Evolutionary conservation across 2,888 invertebrate species (phyloP), one percentile per base, ranked within the genome.

Genomic region (Cistogaster globosa): DNA sequence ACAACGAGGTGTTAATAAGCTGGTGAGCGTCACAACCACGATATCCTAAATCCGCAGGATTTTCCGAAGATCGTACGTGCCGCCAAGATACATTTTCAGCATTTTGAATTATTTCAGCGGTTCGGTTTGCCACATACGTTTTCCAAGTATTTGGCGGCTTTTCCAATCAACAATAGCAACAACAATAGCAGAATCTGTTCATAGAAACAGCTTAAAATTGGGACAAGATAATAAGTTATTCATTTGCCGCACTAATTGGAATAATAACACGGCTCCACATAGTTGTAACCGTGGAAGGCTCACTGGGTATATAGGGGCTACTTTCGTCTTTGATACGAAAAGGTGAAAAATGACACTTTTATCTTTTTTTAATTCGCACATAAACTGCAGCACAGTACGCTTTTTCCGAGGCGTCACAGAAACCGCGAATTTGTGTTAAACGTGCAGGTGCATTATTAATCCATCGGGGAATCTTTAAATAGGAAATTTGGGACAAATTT

Each of bases 121-220:
- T 55, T 22, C 55, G 18, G 12, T 55, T 55, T 9, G 55, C 55
- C 9, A 55, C 55, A 12, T 55, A 55, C n/a, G 55, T 55, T 22
- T 55, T 55, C 55, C 22, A 55, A 7, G 57, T 26, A 57, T 26
- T 57, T 16, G 57, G 57, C 4, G 57, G 26, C 26, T 57, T 57
- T 5, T 9, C 26, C 2, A 53, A 12, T 20, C 20, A 53, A 14
- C 53, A n/a, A n/a, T n/a, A n/a, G n/a, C 20, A 0, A 53, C 20
- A 8, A 53, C 20, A 38, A 38, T 38, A 1, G 38, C 5, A 38
- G 38, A 38, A 38, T 38, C 38, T 38, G 38, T 38, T 8, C 38
- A 38, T 38, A 38, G 8, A 38, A 38, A 38, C 9, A 38, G 1
- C 11, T 38, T 9, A 38, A 6, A 38, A 1, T 38, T 20, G 18